These are phyloP conservation scores for Himalopsyche anomala DNA, from an alignment of 2,888 invertebrate genomes.

Conservation along the genomic window DNA sequence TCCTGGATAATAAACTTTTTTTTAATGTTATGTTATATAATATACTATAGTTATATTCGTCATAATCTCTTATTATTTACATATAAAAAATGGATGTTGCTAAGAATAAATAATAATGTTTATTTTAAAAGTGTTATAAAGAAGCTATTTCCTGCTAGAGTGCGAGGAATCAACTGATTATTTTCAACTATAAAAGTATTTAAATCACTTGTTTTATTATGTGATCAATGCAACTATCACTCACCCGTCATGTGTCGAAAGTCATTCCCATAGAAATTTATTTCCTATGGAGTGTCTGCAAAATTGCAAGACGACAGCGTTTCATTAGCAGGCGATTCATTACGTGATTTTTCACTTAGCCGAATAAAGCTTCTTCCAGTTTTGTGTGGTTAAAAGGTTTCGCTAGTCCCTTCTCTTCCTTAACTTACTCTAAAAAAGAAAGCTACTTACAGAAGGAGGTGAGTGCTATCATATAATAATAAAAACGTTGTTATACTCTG, in stretches of 20 bases:
- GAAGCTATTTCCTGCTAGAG: no score
- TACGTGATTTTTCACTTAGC: conserved; percentile 60
- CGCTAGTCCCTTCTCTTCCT: conserved; percentile 31
- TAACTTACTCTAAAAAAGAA: conserved; percentile 50
- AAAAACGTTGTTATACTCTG: neutral
- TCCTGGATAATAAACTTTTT: no score
- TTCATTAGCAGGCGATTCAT: conserved; percentile 57
- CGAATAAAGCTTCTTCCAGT: conserved; percentile 55
- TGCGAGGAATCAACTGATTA: no score
- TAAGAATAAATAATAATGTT: no score
- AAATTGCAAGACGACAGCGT: conserved; percentile 44
- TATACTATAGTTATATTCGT: no score
- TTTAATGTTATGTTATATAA: no score
- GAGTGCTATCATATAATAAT: conserved; percentile 4
- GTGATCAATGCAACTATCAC: neutral
- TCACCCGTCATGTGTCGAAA: neutral
- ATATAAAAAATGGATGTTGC: no score
- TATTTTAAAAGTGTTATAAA: no score
- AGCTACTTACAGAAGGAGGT: conserved; percentile 48
- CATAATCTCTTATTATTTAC: no score
- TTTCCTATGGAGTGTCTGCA: conserved; percentile 24
- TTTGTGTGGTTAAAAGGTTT: conserved; percentile 56
- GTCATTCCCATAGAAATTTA: neutral
- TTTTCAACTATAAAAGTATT: no score
- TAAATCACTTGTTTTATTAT: no score